phyloP scores from a whole-genome alignment of 2,797 vertebrate species.

The Acanthurus lineatus region DNA sequence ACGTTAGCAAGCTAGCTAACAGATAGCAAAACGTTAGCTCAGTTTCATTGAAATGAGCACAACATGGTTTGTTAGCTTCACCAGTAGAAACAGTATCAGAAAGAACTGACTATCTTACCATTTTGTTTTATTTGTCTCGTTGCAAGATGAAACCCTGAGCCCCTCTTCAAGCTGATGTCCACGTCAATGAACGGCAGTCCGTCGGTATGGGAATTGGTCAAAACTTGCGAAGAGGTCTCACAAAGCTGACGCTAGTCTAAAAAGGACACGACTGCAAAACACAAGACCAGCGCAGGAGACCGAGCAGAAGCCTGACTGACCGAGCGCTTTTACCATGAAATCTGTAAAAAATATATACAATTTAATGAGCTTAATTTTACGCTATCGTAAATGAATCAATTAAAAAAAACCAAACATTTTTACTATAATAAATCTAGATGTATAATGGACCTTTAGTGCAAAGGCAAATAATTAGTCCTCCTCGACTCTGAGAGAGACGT shows the following conservation, averaged over 20 bases:
- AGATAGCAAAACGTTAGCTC: constrained; percentile 21
- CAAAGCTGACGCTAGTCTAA: constrained; percentile 81
- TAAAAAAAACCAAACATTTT: accelerated
- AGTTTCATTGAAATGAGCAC: constrained; percentile 30
- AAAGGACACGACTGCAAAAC: constrained; percentile 87
- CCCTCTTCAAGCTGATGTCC: constrained; percentile 52
- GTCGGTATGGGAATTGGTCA: constrained; percentile 40
- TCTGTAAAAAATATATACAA: accelerated
- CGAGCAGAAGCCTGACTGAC: constrained; percentile 68
- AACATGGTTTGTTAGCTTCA: neutral
- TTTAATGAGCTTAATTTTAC: accelerated
- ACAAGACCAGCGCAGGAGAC: constrained; percentile 70
- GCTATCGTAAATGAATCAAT: accelerated
- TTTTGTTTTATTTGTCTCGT: constrained; percentile 64
- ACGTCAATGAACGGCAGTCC: constrained; percentile 52
- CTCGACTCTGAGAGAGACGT: constrained; percentile 65
- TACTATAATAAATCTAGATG: accelerated
- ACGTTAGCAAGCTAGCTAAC: constrained; percentile 63
- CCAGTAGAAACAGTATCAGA: neutral
- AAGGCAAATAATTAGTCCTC: constrained; percentile 45
- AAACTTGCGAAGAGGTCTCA: constrained; percentile 63
- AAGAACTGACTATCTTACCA: constrained; percentile 70
- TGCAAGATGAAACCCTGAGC: constrained; percentile 28
- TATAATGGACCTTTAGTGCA: neutral
- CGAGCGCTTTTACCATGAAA: neutral